Base-by-base conservation (phyloP, 2,797 vertebrate species). In the Sorex maritimensis region DNA sequence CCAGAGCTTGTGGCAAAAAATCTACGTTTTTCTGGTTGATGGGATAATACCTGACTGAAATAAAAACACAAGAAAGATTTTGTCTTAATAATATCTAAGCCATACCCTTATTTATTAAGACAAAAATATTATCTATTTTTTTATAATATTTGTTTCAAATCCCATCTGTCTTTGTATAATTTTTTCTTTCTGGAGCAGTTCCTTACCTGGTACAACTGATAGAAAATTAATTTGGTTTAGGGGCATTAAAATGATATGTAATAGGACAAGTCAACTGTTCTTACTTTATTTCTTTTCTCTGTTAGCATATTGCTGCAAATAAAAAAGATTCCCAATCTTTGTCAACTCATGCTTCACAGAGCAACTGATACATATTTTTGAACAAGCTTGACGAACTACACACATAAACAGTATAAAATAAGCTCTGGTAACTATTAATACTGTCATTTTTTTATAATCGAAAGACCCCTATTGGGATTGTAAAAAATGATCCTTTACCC, bases 141-240 rank as follows among this genome's bases (percentile, higher is more conserved):
- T 73, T 26, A 65, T 3, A 44, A 0, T 7, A 34, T 73, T 74
- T 46, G 72, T 86, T 6, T 23, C 21, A 21, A 67, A 87, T 65
- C 8, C n/a, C 2, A 68, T 92, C 65, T 80, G 38, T 81, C 74
- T 74, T 26, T 26, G 24, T 8, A 28, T 30, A 19, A 68, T 5
- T 81, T 73, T 84, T 13, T 14, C 5, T 86, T 65, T 92, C 55
- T n/a, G 38, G 89, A 44, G 41, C 4, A 49, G 15, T 84, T 2
- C 1, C 86, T 81, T 73, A 14, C 63, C 30, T 34, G 69, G 6
- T 28, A 73, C 1, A 14, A 1, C 38, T 65, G 17, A 38, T 17
- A 88, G 12, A 5, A 88, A 88, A 7, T 78, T 73, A 91, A 78
- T 83, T 12, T 79, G 49, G 26, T 61, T 58, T 55, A 93, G 30